Conservation (phyloP, 2,888 invertebrate species). For the Cremastinae sp. region DNA sequence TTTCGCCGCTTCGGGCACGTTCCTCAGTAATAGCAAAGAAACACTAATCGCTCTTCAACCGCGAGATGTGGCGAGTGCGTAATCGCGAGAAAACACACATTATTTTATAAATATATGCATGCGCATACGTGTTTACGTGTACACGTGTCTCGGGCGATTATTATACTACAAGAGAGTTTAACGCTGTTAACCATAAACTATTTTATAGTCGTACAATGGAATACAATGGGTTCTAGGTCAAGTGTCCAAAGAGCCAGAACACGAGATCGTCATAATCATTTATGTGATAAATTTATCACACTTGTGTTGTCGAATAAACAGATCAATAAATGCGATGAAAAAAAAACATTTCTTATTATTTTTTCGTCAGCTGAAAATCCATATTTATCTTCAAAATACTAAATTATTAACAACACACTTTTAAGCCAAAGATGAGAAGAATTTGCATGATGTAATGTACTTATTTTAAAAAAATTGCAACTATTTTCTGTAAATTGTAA, state of each 20-base stretch:
- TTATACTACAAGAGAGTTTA: background rate
- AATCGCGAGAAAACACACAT: slow-evolving; percentile 29
- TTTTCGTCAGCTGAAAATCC: too few relatives aligned
- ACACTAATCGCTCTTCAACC: slow-evolving; percentile 51
- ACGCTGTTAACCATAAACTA: background rate
- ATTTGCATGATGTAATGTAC: too few relatives aligned
- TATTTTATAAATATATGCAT: slow-evolving; percentile 42
- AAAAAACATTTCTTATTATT: background rate
- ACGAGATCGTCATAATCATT: slow-evolving; percentile 27
- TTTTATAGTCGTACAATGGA: slow-evolving; percentile 10
- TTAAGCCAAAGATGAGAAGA: too few relatives aligned
- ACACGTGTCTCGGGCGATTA: slow-evolving; percentile 54
- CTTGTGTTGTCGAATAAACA: slow-evolving; percentile 17
- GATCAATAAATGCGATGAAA: slow-evolving; percentile 13
- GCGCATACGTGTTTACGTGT: slow-evolving; percentile 59
- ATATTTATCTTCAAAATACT: background rate
- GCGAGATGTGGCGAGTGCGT: slow-evolving; percentile 38
- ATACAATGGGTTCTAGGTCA: slow-evolving; percentile 39
- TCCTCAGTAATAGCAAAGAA: slow-evolving; percentile 63
- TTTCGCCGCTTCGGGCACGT: slow-evolving; percentile 62
- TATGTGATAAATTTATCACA: slow-evolving; percentile 28
- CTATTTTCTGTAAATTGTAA: too few relatives aligned
- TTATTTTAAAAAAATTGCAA: too few relatives aligned
- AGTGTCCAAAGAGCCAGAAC: slow-evolving; percentile 13
- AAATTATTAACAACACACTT: too few relatives aligned